phyloP scores from a whole-genome alignment of 2,113 vertebrate species.

The Murina feae region DNA sequence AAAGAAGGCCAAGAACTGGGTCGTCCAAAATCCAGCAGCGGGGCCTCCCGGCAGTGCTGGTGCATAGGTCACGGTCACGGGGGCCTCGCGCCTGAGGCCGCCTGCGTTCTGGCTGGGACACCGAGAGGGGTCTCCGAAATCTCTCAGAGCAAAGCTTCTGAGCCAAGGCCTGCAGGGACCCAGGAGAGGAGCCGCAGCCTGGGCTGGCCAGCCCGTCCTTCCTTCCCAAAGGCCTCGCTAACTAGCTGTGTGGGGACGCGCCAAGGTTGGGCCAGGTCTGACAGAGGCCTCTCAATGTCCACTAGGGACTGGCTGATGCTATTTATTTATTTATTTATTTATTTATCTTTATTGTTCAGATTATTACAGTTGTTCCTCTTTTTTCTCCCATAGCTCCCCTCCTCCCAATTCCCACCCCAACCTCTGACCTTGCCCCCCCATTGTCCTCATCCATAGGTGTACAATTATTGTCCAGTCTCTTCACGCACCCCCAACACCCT shows the following conservation, averaged over 20 bases:
- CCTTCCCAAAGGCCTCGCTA: not conserved
- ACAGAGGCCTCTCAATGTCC: accelerated
- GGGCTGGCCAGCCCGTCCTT: not conserved
- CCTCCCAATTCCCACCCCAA: too few species aligned
- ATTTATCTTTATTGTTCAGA: too few species aligned
- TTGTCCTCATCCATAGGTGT: too few species aligned
- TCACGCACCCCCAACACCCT: too few species aligned
- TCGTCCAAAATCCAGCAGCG: not conserved
- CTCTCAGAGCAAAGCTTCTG: not conserved
- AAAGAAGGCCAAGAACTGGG: not conserved
- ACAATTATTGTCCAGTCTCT: too few species aligned
- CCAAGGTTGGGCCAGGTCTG: accelerated
- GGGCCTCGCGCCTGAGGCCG: accelerated
- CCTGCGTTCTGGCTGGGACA: accelerated
- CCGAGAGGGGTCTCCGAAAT: accelerated
- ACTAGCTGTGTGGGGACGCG: not conserved
- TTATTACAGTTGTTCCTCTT: too few species aligned
- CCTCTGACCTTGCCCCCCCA: too few species aligned
- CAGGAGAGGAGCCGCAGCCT: too few species aligned
- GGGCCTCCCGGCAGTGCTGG: accelerated
- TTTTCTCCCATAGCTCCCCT: too few species aligned
- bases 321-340: too few species aligned
- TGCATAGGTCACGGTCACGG: too few species aligned
- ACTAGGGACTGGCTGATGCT: accelerated
- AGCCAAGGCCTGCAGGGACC: not conserved